These are phyloP conservation scores for Timandra comae DNA, from an alignment of 2,888 invertebrate genomes.

Conservation along the genomic window DNA sequence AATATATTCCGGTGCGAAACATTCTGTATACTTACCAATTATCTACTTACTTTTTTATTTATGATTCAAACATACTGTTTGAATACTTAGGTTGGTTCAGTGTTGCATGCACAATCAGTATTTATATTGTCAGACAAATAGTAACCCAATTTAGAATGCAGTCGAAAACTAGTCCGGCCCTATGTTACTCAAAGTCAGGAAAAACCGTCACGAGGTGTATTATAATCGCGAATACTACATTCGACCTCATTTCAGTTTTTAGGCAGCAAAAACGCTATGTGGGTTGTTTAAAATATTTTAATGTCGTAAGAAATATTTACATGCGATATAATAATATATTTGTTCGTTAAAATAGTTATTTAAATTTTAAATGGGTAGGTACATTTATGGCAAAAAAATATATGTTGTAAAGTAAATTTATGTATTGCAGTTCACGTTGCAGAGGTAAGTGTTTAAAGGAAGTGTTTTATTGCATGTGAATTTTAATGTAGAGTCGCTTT, in stretches of 20 bases:
- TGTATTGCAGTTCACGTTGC: slow-evolving; percentile 9
- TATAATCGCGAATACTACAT: slow-evolving; percentile 15
- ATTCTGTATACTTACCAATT: no score
- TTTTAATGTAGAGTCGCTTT: slow-evolving; percentile 27
- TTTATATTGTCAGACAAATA: no score
- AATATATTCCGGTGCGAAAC: no score
- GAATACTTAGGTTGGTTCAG: no score
- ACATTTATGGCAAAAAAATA: not conserved
- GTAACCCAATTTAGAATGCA: no score
- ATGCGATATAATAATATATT: slow-evolving; percentile 10
- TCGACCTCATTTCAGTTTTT: slow-evolving; percentile 13
- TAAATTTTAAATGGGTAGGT: slow-evolving; percentile 1
- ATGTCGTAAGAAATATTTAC: slow-evolving; percentile 4
- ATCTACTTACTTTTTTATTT: no score
- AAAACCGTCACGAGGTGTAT: slow-evolving; percentile 9
- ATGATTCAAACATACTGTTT: no score
- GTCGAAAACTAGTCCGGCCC: no score
- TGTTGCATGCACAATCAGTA: no score
- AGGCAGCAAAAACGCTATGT: slow-evolving; percentile 11
- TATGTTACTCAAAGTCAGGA: slow-evolving; percentile 8
- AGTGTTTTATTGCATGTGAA: slow-evolving; percentile 38
- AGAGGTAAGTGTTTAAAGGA: slow-evolving; percentile 13
- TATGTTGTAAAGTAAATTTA: slow-evolving; percentile 3
- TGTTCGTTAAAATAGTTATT: slow-evolving; percentile 8
- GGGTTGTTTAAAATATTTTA: not conserved